Conservation (phyloP, 2,797 vertebrate genomes). For the Syngnathus acus region DNA sequence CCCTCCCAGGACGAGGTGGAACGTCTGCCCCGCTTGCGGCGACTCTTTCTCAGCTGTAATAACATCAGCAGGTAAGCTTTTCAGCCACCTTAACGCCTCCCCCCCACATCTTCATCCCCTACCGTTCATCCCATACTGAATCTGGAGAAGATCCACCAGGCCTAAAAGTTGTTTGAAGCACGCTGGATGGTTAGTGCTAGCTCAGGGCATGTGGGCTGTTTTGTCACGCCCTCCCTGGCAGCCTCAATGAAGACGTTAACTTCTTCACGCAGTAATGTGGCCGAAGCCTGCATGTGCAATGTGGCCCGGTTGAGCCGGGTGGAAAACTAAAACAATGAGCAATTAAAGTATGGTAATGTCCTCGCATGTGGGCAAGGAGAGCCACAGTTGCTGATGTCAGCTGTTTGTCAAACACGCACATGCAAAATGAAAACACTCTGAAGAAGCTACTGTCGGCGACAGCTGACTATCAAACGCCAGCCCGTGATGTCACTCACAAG, state of each 20-base stretch:
- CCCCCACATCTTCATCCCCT: conserved; percentile 34
- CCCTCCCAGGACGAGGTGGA: conserved; percentile 87
- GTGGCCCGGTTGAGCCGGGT: neutral
- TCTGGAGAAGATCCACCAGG: neutral
- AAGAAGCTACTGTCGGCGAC: neutral
- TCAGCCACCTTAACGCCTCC: conserved; percentile 49
- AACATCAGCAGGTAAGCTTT: conserved; percentile 90
- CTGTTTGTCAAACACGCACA: neutral
- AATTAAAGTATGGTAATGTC: neutral
- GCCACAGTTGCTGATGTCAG: neutral
- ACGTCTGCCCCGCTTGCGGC: conserved; percentile 86
- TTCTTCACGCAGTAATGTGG: conserved; percentile 15
- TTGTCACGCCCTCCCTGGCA: neutral
- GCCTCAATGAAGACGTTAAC: conserved; percentile 12
- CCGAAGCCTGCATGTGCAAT: conserved; percentile 3
- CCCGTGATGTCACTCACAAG: neutral
- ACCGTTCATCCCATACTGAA: neutral
- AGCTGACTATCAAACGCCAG: neutral
- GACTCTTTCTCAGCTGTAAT: conserved; percentile 96
- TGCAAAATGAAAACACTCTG: neutral
- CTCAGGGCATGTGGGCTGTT: neutral
- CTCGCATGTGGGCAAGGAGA: neutral
- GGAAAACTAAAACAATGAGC: neutral
- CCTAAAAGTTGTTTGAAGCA: conserved; percentile 2
- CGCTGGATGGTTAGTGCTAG: neutral